These are phyloP conservation scores for Silurus lanzhouensis DNA, from an alignment of 2,797 vertebrate genomes.

Conservation along the genomic window DNA sequence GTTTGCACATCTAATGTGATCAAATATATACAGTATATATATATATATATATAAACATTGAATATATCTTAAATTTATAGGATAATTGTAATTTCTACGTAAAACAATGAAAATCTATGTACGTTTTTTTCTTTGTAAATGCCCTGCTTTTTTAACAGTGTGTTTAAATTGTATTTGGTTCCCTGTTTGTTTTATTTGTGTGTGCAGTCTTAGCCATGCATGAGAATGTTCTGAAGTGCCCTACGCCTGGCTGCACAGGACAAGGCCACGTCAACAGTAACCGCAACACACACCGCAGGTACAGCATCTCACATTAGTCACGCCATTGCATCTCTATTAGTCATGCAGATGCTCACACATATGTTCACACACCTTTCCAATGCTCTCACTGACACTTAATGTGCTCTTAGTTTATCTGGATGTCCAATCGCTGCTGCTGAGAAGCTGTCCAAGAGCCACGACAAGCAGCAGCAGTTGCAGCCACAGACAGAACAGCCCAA, in stretches of 20 bases:
- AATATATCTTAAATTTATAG: neutral
- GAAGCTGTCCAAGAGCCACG: slow-evolving; percentile 91
- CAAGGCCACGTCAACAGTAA: slow-evolving; percentile 99
- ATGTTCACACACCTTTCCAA: neutral
- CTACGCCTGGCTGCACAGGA: slow-evolving; percentile 95
- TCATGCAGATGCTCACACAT: neutral
- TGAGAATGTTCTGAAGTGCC: slow-evolving; percentile 97
- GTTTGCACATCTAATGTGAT: neutral
- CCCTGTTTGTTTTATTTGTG: slow-evolving; percentile 43
- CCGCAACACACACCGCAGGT: slow-evolving; percentile 97
- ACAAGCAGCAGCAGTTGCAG: slow-evolving; percentile 83
- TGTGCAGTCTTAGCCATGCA: slow-evolving; percentile 93
- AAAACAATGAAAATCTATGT: neutral
- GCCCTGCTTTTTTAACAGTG: neutral
- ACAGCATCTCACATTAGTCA: slow-evolving; percentile 48
- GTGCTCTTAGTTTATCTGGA: slow-evolving; percentile 84
- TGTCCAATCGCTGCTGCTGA: slow-evolving; percentile 96
- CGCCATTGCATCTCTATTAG: neutral
- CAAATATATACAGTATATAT: neutral
- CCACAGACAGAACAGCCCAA: slow-evolving; percentile 83
- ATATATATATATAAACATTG: neutral
- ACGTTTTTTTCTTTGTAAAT: neutral
- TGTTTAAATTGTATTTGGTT: neutral
- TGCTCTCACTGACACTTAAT: slow-evolving; percentile 22
- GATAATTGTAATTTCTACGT: neutral